Evolutionary conservation across 2,888 invertebrate species (phyloP).

Genomic region (Hecatera dysodea): DNA sequence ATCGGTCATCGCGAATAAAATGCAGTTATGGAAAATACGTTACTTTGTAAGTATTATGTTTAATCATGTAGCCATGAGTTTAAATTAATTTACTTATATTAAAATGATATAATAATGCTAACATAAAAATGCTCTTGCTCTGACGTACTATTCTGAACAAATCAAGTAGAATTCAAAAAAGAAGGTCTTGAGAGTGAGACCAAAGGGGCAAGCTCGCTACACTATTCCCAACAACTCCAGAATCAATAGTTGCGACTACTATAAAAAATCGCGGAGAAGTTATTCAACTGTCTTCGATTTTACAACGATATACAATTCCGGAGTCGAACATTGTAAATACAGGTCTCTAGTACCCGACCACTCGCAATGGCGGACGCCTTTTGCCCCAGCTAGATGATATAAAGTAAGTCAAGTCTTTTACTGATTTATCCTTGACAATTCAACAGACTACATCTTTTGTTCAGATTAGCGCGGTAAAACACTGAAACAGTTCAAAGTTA

Average conservation of each 20-base stretch:
- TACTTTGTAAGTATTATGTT: neutral
- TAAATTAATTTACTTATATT: neutral
- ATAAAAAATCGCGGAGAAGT: no score
- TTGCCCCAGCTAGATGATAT: no score
- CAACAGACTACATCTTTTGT: neutral
- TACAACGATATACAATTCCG: no score
- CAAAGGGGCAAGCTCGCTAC: no score
- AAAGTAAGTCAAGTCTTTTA: no score
- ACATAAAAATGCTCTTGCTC: neutral
- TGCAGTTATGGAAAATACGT: neutral
- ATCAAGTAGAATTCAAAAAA: neutral
- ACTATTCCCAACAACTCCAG: no score
- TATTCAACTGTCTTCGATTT: no score
- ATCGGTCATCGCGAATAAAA: neutral
- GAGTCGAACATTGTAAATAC: no score
- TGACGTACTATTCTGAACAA: slow-evolving; percentile 14
- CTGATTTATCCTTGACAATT: neutral
- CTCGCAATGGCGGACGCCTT: no score
- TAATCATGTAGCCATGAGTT: neutral
- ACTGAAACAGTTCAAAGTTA: slow-evolving; percentile 2
- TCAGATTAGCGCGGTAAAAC: slow-evolving; percentile 7
- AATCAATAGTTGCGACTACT: no score
- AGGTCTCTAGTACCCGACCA: no score
- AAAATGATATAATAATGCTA: neutral
- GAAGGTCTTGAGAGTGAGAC: no score